phyloP scores from a whole-genome alignment of 1,140 invertebrate genomes.

The Nixonia krombeini region DNA sequence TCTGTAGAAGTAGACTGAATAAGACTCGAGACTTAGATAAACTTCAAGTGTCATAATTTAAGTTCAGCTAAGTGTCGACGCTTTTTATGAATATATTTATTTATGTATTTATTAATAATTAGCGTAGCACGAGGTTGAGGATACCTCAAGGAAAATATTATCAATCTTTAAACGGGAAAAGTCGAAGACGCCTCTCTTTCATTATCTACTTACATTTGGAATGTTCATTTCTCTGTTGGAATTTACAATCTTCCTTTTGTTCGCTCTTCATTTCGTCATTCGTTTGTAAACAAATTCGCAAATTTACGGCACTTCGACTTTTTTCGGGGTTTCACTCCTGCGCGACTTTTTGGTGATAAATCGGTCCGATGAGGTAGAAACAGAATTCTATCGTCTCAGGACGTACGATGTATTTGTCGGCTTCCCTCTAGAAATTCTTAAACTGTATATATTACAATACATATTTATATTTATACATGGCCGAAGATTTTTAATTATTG shows the following conservation, averaged over 20 bases:
- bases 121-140: slow-evolving; percentile 13
- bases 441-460: slow-evolving; percentile 27
- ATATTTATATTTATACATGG: slow-evolving; percentile 19
- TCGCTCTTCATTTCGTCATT: no score
- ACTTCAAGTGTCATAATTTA: slow-evolving; percentile 2
- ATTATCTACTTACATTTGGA: no score
- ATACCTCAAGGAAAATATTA: slow-evolving; percentile 7
- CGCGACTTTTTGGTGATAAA: slow-evolving; percentile 13
- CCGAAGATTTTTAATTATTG: slow-evolving; percentile 15
- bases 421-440: slow-evolving; percentile 23
- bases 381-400: slow-evolving; percentile 13
- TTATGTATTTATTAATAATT: slow-evolving; percentile 42
- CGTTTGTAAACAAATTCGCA: not conserved
- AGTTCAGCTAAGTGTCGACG: slow-evolving; percentile 20
- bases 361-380: slow-evolving; percentile 7
- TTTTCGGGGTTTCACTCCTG: not conserved
- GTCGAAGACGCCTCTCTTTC: slow-evolving; percentile 8
- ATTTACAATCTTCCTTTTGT: no score
- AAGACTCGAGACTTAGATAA: slow-evolving; percentile 20
- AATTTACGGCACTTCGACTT: not conserved
- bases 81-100: slow-evolving; percentile 38
- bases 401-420: slow-evolving; percentile 12
- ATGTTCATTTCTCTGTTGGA: no score
- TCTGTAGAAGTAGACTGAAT: slow-evolving; percentile 43
- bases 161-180: slow-evolving; percentile 4